Conservation (phyloP, 2,113 vertebrate species). For the Rhagologus leucostigma region DNA sequence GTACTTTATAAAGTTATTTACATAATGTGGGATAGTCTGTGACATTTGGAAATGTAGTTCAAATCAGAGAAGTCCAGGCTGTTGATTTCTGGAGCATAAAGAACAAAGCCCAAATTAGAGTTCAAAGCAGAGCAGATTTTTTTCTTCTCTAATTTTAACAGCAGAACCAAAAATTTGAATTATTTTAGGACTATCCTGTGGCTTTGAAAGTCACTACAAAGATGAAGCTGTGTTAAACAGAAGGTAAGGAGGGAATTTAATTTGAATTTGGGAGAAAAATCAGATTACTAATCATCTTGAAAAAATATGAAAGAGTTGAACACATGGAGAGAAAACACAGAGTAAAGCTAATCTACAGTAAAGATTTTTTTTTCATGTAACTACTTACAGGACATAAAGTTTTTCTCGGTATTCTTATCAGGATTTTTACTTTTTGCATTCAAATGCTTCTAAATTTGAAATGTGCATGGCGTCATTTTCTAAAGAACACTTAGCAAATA, state of each 20-base stretch:
- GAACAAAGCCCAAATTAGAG: background rate
- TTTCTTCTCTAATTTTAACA: background rate
- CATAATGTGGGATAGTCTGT: background rate
- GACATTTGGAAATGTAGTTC: background rate
- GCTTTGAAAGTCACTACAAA: constrained; percentile 48
- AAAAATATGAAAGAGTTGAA: background rate
- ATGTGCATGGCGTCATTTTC: background rate
- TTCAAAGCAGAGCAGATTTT: background rate
- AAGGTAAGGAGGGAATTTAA: constrained; percentile 12
- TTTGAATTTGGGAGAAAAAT: constrained; percentile 44
- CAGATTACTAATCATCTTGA: background rate
- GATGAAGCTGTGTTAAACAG: background rate
- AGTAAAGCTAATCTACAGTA: background rate
- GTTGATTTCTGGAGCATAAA: constrained; percentile 29
- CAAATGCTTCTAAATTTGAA: background rate
- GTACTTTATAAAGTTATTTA: background rate
- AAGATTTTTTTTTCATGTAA: background rate
- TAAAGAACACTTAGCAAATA: background rate
- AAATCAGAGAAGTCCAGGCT: background rate
- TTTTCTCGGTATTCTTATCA: background rate
- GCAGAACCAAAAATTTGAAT: constrained; percentile 7
- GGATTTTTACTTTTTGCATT: background rate
- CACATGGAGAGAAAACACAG: background rate
- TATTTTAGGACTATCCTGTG: background rate
- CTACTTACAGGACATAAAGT: background rate